Base-by-base conservation (phyloP, 1,140 invertebrate species). In the Aphaenogaster rudis region DNA sequence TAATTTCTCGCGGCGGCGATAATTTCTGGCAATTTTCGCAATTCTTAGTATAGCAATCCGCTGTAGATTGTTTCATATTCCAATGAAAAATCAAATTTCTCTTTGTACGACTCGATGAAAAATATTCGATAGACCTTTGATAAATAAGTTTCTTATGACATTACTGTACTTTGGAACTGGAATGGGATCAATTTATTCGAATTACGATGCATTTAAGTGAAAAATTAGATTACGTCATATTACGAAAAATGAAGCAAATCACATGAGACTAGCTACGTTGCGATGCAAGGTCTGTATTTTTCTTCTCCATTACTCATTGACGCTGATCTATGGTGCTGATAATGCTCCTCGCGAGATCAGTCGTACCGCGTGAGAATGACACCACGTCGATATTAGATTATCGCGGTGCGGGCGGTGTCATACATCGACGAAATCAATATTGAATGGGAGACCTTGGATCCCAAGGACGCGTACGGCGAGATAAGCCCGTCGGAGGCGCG, bases 401-500 rank as follows among this genome's bases (percentile, higher is more conserved):
- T 89, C 80, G 78, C 28, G 45, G 3, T 81, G 71, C 36, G 9
- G 39, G 21, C 50, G 5, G 42, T 76, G 45, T 61, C 45, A 52
- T 39, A 33, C 50, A 77, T 84, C 36, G 48, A 66, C 42, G 33
- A 45, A 79, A 89, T 88, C 50, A 66, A 88, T 78, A 67, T 88
- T 9, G 42, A 17, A 15, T 57, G 15, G 33, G 57, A 72, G 42
- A 64, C 64, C 74, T 89, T 59, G 66, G 21, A 79, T 88, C 42
- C 7, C 50, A 81, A 81, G 79, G 79, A 57, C 21, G 50, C n/a
- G 50, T 17, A 28, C 15, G 36, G 48, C 48, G 50, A 57, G 50
- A 81, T 57, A 81, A 66, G 13, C 13, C 33, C n/a, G n/a, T 21
- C 48, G 48, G 63, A 57, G 45, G 63, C 33, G 39, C 13, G 33